Evolutionary conservation across 2,113 vertebrate species (phyloP).

Genomic region (Pantherophis guttatus): DNA sequence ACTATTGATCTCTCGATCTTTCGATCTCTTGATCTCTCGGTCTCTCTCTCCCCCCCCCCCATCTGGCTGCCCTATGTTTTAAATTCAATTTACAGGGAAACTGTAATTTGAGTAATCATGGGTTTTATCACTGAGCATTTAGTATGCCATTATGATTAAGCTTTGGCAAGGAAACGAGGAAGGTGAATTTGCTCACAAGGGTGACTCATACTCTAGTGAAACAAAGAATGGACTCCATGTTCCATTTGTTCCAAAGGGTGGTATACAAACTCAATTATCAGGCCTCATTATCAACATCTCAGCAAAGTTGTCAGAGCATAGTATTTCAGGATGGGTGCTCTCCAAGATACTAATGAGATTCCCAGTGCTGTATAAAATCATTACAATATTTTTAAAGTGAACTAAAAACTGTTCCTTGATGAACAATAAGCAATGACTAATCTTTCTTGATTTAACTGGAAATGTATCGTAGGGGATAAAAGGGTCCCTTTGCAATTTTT

Average conservation of each 20-base stretch:
- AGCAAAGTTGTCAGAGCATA: neutral
- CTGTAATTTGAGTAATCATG: neutral
- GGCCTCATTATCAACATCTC: neutral
- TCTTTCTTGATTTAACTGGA: neutral
- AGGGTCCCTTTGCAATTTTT: neutral
- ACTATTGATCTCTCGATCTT: neutral
- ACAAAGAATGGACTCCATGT: neutral
- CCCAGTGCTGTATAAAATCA: neutral
- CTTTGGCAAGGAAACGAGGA: neutral
- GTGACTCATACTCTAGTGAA: neutral
- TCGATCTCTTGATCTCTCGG: neutral
- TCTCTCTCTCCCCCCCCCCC: too few species aligned
- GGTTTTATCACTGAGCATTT: neutral
- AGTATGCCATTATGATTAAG: neutral
- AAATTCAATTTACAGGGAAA: neutral
- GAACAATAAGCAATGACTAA: neutral
- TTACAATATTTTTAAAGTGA: neutral
- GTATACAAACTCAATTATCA: neutral
- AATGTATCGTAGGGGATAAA: neutral
- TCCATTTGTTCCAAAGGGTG: neutral
- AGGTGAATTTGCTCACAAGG: neutral
- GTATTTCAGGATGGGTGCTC: neutral
- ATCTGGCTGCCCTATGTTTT: neutral
- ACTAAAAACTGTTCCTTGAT: neutral
- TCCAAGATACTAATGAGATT: conserved; percentile 24